Base-by-base conservation (phyloP, 37 sponge, comb jelly and placozoan genomes). In the Crambe crambe region DNA sequence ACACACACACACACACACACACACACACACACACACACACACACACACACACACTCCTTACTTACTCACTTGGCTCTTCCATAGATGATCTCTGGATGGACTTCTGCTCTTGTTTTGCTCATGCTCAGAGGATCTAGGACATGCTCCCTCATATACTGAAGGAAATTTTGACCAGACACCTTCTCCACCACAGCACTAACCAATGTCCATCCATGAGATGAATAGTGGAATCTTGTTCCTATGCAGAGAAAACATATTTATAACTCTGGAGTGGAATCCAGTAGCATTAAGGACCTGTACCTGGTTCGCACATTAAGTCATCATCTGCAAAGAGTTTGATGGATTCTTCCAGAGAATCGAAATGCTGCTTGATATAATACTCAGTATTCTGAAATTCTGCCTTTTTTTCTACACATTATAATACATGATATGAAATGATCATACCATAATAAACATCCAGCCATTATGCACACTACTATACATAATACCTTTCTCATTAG, bases 161-260 rank as follows among this genome's bases (percentile, higher is more conserved):
- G 77, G 64, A 78, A 94, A 23, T 32, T 10, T 64, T 78, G 58
- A 0, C 83, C 92, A 15, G 85, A 75, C 18, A 73, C 92, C 35
- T 71, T 76, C 83, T 97, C 97, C 31, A 97, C 72, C 15, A 89
- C 92, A 35, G 88, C 95, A 89, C 95, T 89, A 39, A 97, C 20
- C 37, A 97, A 76, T 26, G 87, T 91, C 94, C 94, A 96, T 0
- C 90, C 97, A 65, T 87, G 88, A 36, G 97, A 92, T 23, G 95
- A 87, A 68, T 94, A 97, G 70, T 84, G 54, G 60, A 81, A 94
- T 41, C 76, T 37, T 0, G 78, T 78, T 27, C 91, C 91, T 87
- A 38, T 20, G 6, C 2, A 22, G 72, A 8, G 29, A 22, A 42
- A 23, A 26, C 37, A 72, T 72, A 8, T n/a, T n/a, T n/a, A 29